These are phyloP conservation scores for Drosophila peninsularis DNA, from an alignment of 2,888 invertebrate genomes.

Conservation along the genomic window DNA sequence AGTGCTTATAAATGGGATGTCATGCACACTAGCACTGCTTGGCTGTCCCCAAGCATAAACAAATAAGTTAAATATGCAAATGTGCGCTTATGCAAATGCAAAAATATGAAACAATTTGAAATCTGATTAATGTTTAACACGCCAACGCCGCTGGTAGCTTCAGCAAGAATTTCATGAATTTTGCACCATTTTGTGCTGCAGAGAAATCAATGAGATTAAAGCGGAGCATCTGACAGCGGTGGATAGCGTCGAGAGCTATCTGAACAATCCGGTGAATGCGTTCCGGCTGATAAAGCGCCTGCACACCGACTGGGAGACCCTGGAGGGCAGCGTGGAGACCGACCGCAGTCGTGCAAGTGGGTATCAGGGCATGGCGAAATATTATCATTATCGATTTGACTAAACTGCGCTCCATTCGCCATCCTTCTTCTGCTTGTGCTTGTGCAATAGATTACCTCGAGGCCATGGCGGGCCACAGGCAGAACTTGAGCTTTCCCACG, in stretches of 20 bases:
- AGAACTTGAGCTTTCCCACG: constrained; percentile 92
- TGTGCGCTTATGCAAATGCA: constrained; percentile 41
- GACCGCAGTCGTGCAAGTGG: constrained; percentile 86
- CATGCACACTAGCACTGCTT: constrained; percentile 16
- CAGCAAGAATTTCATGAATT: constrained; percentile 17
- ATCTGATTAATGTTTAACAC: constrained; percentile 40
- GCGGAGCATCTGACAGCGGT: constrained; percentile 91
- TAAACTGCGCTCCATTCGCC: constrained; percentile 17
- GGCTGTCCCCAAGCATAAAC: constrained; percentile 19
- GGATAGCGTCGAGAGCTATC: constrained; percentile 90
- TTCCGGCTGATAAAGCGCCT: constrained; percentile 96
- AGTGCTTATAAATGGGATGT: constrained; percentile 34
- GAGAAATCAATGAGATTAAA: constrained; percentile 88
- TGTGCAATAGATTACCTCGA: constrained; percentile 88
- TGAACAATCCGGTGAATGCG: constrained; percentile 97
- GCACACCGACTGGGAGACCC: constrained; percentile 94
- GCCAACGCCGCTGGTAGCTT: constrained; percentile 9
- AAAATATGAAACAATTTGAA: constrained; percentile 48
- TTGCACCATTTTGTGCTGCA: constrained; percentile 37
- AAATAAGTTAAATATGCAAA: constrained; percentile 34
- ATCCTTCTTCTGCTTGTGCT: background rate
- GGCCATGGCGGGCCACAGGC: constrained; percentile 90
- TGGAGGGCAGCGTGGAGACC: constrained; percentile 89
- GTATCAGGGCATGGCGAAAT: constrained; percentile 33
- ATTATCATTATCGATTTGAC: constrained; percentile 23